Evolutionary conservation across 2,888 invertebrate species (phyloP).

Genomic region (Pasiphila rectangulata): DNA sequence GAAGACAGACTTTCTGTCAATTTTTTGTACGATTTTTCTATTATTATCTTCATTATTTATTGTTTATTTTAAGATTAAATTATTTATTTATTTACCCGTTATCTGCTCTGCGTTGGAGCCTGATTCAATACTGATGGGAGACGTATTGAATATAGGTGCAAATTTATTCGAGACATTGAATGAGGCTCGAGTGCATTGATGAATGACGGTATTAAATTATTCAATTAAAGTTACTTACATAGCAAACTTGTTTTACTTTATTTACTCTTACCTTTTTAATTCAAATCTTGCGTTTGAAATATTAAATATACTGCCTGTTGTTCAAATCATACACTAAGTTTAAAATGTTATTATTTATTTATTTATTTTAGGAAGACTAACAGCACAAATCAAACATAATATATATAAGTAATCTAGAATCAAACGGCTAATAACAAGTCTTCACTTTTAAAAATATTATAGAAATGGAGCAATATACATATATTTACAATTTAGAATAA

Average conservation of each 20-base stretch:
- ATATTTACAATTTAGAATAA: too few relatives aligned
- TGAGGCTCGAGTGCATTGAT: constrained; percentile 54
- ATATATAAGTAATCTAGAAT: too few relatives aligned
- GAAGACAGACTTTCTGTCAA: constrained; percentile 45
- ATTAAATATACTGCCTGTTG: too few relatives aligned
- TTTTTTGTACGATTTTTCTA: constrained; percentile 53
- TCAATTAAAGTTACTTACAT: constrained; percentile 26
- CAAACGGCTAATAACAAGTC: too few relatives aligned
- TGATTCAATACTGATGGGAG: constrained; percentile 64
- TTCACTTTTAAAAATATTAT: too few relatives aligned
- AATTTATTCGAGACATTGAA: constrained; percentile 66
- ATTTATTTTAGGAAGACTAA: too few relatives aligned
- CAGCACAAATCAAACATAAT: too few relatives aligned
- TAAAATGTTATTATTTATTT: too few relatives aligned
- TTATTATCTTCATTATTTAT: constrained; percentile 35
- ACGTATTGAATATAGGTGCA: constrained; percentile 77
- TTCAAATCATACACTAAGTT: too few relatives aligned
- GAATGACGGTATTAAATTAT: constrained; percentile 34
- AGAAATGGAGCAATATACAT: too few relatives aligned
- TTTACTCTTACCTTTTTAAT: not conserved
- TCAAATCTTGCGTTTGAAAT: too few relatives aligned
- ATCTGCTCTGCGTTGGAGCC: constrained; percentile 51
- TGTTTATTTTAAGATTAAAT: constrained; percentile 51
- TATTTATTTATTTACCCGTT: constrained; percentile 59
- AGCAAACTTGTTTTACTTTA: constrained; percentile 4